A percentile compares a stretch with the other conserved stretches of the same genome.
phyloP scores from a whole-genome alignment of 1,140 invertebrate species.

The Leptopilina clavipes region DNA sequence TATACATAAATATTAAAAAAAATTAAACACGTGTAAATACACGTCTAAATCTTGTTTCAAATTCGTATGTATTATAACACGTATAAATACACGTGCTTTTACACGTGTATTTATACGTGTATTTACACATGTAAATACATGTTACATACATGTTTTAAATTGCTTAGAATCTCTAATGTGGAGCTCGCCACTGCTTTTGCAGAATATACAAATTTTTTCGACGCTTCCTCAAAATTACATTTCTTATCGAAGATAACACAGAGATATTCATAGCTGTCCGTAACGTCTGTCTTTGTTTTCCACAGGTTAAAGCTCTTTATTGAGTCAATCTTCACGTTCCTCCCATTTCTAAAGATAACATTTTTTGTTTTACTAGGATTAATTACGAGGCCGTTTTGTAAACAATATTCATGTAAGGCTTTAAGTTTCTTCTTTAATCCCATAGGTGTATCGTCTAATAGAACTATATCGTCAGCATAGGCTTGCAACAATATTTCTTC shows the following conservation, averaged over 20 bases:
- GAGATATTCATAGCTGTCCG: conserved; percentile 40
- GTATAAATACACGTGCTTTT: too few species aligned
- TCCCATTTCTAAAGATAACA: conserved; percentile 35
- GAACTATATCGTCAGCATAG: conserved; percentile 42
- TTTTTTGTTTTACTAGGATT: conserved; percentile 45
- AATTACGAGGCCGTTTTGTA: conserved; percentile 36
- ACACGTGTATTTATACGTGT: too few species aligned
- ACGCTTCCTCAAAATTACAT: conserved; percentile 31
- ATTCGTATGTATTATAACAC: too few species aligned
- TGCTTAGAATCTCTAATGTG: background rate
- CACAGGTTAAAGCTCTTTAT: conserved; percentile 37
- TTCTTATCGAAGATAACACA: conserved; percentile 38
- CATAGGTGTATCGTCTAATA: conserved; percentile 34
- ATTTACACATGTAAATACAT: too few species aligned
- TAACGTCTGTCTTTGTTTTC: conserved; percentile 5
- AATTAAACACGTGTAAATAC: too few species aligned
- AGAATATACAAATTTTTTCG: background rate
- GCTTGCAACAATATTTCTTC: conserved; percentile 46
- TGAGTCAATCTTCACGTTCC: background rate
- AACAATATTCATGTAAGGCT: conserved; percentile 40
- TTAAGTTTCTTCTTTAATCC: conserved; percentile 44
- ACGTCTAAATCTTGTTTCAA: too few species aligned
- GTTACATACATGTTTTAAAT: background rate
- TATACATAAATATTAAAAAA: too few species aligned
- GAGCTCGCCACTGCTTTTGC: background rate